These are phyloP conservation scores for Catocala fraxini DNA, from an alignment of 2,888 invertebrate species.

Conservation along the genomic window DNA sequence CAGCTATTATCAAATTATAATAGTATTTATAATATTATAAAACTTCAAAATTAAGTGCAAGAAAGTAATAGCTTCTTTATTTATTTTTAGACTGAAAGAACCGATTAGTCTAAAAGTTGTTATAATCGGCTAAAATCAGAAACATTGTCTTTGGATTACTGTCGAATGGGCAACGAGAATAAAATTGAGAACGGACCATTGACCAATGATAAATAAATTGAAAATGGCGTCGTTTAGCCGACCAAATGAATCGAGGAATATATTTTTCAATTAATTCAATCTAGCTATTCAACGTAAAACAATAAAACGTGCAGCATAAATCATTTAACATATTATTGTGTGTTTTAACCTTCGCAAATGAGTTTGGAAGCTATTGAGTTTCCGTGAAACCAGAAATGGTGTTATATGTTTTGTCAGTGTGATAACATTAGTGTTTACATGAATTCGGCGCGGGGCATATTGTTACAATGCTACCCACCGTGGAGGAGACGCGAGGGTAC, in stretches of 20 bases:
- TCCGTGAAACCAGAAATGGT: constrained; percentile 66
- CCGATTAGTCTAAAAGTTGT: no score
- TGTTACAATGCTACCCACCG: constrained; percentile 84
- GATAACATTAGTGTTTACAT: constrained; percentile 79
- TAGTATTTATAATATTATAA: no score
- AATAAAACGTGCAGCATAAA: constrained; percentile 31
- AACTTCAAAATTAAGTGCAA: no score
- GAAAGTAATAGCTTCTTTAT: no score
- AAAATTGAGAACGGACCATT: constrained; percentile 40
- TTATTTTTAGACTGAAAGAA: no score
- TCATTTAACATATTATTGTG: constrained; percentile 49
- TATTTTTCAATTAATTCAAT: constrained; percentile 67
- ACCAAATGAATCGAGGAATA: constrained; percentile 78
- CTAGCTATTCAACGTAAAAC: constrained; percentile 32
- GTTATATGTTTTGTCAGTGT: constrained; percentile 70
- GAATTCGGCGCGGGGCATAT: constrained; percentile 73
- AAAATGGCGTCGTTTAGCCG: constrained; percentile 86
- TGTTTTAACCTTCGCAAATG: constrained; percentile 47
- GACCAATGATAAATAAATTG: constrained; percentile 64
- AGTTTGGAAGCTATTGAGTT: constrained; percentile 58
- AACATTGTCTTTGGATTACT: constrained; percentile 34
- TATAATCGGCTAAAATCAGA: background rate
- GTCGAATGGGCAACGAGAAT: constrained; percentile 23
- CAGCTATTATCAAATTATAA: no score
- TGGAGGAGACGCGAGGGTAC: constrained; percentile 88